Base-by-base conservation (phyloP, 2,888 invertebrate species). In the Colletes collaris region DNA sequence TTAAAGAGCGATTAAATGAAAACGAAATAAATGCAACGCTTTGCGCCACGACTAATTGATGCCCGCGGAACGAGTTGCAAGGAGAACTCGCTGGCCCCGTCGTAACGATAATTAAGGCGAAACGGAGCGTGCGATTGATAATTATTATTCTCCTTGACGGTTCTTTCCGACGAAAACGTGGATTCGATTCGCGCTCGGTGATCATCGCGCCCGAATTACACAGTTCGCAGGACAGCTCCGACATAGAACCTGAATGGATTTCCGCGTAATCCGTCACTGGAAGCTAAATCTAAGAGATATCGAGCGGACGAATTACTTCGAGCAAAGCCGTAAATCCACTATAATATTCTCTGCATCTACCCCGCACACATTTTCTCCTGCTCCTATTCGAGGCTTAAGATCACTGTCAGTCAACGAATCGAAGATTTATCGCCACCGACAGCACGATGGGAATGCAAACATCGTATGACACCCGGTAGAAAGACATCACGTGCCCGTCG, bases 201-300 rank as follows among this genome's bases (percentile, higher is more conserved):
- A 55, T 58, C 50, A 50, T 59, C 27, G 27, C 27, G 27, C 27
- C 27, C n/a, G 55, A 63, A 70, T 59, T 64, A 53, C 50, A 37
- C 53, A 46, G 55, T 3, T 44, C 11, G 49, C 10, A n/a, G 46
- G 50, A 16, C 50, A 35, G 35, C 16, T 56, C 66, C 46, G 40
- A 62, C 56, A n/a, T 50, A 44, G 10, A 40, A 50, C 13, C 19
- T 37, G 60, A 73, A 83, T 79, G 60, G 64, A 73, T 84, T 81
- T 63, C 68, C 71, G 13, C 63, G 53, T 66, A 75, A 79, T 63
- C 81, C 78, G 74, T 84, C 82, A 71, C 64, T 73, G 77, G 37
- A 75, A 71, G 58, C 70, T 58, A 72, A 84, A 79, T 69, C 53
- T 55, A 74, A 71, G 66, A 62, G 69, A 79, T 79, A 83, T 68